A percentile compares a stretch with the other conserved stretches of the same genome.
Conservation (phyloP, 1,140 invertebrate species). For the Linepithema humile region DNA sequence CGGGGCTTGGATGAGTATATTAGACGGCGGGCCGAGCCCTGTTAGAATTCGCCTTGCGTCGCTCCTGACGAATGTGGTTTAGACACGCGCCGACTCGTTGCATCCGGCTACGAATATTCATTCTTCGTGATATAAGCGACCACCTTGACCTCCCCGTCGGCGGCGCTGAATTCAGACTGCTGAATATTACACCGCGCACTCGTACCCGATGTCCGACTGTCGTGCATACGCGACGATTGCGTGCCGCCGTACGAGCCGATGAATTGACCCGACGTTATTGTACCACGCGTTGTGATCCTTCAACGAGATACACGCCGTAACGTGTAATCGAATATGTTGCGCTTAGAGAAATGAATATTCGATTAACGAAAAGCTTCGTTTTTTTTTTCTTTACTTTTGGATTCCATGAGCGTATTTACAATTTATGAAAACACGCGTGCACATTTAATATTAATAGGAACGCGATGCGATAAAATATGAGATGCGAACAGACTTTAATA, state of each 20-base stretch:
- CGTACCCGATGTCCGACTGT: not conserved
- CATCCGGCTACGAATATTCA: slow-evolving; percentile 60
- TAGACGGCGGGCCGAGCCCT: slow-evolving; percentile 65
- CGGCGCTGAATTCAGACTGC: not conserved
- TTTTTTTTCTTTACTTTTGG: not conserved
- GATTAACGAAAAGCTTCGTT: slow-evolving; percentile 7
- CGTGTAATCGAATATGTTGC: slow-evolving; percentile 16
- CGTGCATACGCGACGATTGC: slow-evolving; percentile 29
- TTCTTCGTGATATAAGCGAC: slow-evolving; percentile 53
- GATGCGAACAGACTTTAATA: not conserved
- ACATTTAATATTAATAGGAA: not conserved
- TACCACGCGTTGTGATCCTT: not conserved
- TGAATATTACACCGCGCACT: slow-evolving; percentile 16
- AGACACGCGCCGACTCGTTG: slow-evolving; percentile 72
- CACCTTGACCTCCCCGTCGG: slow-evolving; percentile 61
- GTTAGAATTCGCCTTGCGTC: slow-evolving; percentile 73
- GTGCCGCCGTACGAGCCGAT: slow-evolving; percentile 18
- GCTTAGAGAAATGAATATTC: not conserved
- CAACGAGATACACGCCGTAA: slow-evolving; percentile 15
- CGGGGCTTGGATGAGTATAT: slow-evolving; percentile 73
- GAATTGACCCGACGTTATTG: slow-evolving; percentile 14
- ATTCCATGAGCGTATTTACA: not conserved
- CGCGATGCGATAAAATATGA: not conserved
- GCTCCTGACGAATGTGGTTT: slow-evolving; percentile 76
- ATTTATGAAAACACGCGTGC: not conserved